These are phyloP conservation scores for Neuroterus valhalla DNA, from an alignment of 1,140 invertebrate genomes.

Conservation along the genomic window DNA sequence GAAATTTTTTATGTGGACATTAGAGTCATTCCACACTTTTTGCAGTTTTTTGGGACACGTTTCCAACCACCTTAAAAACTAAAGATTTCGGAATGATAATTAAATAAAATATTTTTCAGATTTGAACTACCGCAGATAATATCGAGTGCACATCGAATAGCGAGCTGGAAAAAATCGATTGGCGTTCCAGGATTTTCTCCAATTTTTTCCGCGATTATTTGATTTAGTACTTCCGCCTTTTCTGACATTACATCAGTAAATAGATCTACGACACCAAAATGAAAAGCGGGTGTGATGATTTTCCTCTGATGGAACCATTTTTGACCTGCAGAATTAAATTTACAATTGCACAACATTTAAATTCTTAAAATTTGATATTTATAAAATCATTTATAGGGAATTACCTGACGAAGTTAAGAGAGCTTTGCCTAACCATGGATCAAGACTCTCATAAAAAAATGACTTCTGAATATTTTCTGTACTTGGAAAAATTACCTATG, in stretches of 20 bases:
- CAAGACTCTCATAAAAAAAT: constrained; percentile 78
- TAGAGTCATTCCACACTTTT: too few relatives aligned
- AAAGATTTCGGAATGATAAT: too few relatives aligned
- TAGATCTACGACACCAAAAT: constrained; percentile 88
- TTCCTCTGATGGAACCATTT: constrained; percentile 89
- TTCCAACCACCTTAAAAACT: too few relatives aligned
- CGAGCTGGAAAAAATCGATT: constrained; percentile 80
- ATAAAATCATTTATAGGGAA: too few relatives aligned
- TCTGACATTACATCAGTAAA: constrained; percentile 85
- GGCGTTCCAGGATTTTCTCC: constrained; percentile 67
- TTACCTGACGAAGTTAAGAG: constrained; percentile 78
- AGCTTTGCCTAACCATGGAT: too few relatives aligned
- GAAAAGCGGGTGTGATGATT: constrained; percentile 90
- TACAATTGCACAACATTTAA: too few relatives aligned
- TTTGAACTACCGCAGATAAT: constrained; percentile 87
- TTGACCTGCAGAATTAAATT: constrained; percentile 75
- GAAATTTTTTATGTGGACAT: too few relatives aligned
- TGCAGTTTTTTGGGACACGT: too few relatives aligned
- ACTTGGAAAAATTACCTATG: constrained; percentile 61
- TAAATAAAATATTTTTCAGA: too few relatives aligned
- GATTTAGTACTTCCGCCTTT: constrained; percentile 80
- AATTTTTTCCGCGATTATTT: constrained; percentile 68
- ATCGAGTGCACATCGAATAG: constrained; percentile 84
- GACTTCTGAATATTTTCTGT: constrained; percentile 80
- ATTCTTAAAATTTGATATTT: too few relatives aligned